Conservation (phyloP, 2,797 vertebrate genomes). For the Gallinago stenura region DNA sequence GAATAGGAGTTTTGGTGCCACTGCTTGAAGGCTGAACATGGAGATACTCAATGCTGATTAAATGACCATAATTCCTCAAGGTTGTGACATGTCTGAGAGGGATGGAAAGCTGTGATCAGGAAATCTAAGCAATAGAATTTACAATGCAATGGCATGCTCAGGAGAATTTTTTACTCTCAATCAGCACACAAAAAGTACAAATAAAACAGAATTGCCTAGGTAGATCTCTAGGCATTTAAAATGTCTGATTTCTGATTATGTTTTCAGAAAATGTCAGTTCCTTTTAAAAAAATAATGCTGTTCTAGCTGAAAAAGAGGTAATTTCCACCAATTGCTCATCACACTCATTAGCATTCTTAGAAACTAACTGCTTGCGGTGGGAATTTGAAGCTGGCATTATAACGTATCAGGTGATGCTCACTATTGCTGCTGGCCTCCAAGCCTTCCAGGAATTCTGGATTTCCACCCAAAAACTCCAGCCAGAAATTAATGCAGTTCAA, state of each 20-base stretch:
- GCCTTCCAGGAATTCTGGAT: conserved; percentile 60
- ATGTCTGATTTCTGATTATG: conserved; percentile 1
- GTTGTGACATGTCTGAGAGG: conserved; percentile 47
- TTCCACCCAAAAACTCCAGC: conserved; percentile 26
- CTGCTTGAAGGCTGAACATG: conserved; percentile 67
- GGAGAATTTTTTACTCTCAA: background rate
- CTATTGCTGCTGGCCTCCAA: conserved; percentile 12
- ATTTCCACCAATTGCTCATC: background rate
- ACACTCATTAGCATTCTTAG: background rate
- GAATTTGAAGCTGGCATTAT: conserved; percentile 18
- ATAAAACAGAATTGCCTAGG: background rate
- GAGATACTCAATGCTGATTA: conserved; percentile 65
- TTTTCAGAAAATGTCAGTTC: background rate
- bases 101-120: conserved; percentile 40
- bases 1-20: conserved; percentile 43
- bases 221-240: conserved; percentile 19
- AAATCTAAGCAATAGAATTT: conserved; percentile 54
- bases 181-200: background rate
- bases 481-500: conserved; percentile 26
- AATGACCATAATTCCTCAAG: conserved; percentile 72
- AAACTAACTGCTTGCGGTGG: background rate
- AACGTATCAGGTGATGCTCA: conserved; percentile 12
- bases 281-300: background rate
- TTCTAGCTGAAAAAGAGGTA: background rate
- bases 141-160: background rate